Evolutionary conservation across 1,140 invertebrate species (phyloP), one percentile per base, ranked within the genome.

Genomic region (Saccostrea cuccullata): DNA sequence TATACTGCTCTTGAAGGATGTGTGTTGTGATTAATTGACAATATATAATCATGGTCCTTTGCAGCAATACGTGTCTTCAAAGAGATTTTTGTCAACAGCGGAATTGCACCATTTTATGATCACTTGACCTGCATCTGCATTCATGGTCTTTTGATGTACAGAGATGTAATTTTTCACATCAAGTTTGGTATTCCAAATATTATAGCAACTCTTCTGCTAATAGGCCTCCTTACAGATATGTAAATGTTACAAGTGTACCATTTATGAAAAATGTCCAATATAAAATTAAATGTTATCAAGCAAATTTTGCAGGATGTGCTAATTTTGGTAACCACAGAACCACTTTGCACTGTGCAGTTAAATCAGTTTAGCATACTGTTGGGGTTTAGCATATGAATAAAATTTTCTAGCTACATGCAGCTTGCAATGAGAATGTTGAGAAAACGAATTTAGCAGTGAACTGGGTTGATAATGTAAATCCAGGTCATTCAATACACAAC

Each of bases 401-500:
- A 47, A 47, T 9, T 47, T 36, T 36, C 30, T 36, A 36, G 30
- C 30, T 36, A 36, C 0, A 36, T 36, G 30, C 30, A 36, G 30
- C 30, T 36, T 36, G 30, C 30, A 36, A 36, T 36, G 30, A 36
- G 30, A 36, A 36, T 36, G 30, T 36, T 47, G 47, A 47, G 47
- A 47, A 9, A 47, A 77, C 23, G 26, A 77, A 36, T 77, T 77
- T 17, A 30, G 30, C 70, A 36, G 70, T 77, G 15, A 77, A 26
- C 30, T 77, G 70, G 70, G 70, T 23, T 30, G 70, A 36, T 77
- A 77, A 77, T 77, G 70, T 77, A 77, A 77, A 36, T 11, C 23
- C 26, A 36, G 26, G 70, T 77, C 70, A 77, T 77, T 77, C 70
- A 77, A 77, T 77, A 77, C 70, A 77, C 70, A 77, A 9, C 47